A percentile compares a stretch with the other conserved stretches of the same genome.
These are phyloP conservation scores for Cryptus viduatorius DNA, from an alignment of 2,888 invertebrate species.

Conservation along the genomic window DNA sequence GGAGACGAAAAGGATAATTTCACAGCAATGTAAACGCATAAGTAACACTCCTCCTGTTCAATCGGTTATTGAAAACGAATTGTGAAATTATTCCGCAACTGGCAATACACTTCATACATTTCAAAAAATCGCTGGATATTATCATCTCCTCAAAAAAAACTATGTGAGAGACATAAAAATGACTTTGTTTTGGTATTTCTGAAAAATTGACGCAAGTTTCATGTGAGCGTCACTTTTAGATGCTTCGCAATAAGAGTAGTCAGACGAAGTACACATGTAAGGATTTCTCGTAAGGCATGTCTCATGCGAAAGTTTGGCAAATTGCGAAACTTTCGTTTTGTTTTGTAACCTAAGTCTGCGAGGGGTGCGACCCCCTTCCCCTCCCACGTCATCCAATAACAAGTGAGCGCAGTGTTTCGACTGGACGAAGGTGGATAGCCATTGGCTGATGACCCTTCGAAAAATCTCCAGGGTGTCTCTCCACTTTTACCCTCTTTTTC, in stretches of 20 bases:
- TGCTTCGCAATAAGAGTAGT: conserved; percentile 2
- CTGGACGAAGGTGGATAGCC: conserved; percentile 41
- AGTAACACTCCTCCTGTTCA: no score
- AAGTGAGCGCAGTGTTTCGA: conserved; percentile 38
- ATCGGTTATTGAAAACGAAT: no score
- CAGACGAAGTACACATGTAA: conserved; percentile 8
- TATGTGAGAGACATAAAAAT: background rate
- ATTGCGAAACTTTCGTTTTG: conserved; percentile 72
- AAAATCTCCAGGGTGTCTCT: conserved; percentile 39
- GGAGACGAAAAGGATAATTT: no score
- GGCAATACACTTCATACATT: no score
- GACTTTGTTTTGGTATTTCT: background rate
- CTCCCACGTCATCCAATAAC: conserved; percentile 48
- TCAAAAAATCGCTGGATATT: no score
- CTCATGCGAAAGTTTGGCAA: conserved; percentile 65
- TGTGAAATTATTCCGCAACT: no score
- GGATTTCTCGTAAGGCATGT: background rate
- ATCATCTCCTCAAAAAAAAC: background rate
- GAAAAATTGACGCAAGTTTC: background rate
- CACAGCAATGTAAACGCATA: no score
- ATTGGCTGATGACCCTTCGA: conserved; percentile 32
- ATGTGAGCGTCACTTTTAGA: background rate
- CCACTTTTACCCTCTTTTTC: conserved; percentile 62
- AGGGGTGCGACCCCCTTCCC: conserved; percentile 8
- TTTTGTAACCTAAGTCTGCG: conserved; percentile 59